Base-by-base conservation (phyloP, 2,113 vertebrate species). In the Gambusia affinis region DNA sequence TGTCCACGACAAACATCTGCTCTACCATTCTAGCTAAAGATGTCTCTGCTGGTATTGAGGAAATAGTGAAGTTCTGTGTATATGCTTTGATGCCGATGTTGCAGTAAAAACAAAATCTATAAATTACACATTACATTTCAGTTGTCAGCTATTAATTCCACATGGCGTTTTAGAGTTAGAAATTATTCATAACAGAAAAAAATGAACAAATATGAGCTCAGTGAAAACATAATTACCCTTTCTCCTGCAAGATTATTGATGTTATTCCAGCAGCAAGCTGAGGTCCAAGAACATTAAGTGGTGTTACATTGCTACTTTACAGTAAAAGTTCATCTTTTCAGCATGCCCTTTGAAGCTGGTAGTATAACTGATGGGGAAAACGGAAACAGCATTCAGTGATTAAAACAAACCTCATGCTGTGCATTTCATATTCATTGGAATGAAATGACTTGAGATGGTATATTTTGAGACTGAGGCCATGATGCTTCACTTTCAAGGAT, bases 361-460 rank as follows among this genome's bases (percentile, higher is more conserved):
- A 30, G 22, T 57, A n/a, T 24, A 47, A 47, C 44, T n/a, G 10
- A 11, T 2, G 17, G 12, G 61, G 11, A 35, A 79, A 70, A 62
- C n/a, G 75, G 79, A 62, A 42, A 27, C 4, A 35, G 24, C 61
- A 78, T 66, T 68, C 64, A 67, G 17, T 47, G 17, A 14, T 39
- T 72, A 24, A 51, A 64, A 73, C 64, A 24, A 8, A 27, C 51
- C 22, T 28, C 63, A 0, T 64, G 19, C 19, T 68, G 71, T 71
- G 15, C n/a, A 39, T 73, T 71, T 29, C 57, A 68, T 28, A 63
- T 29, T 64, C 62, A 42, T 31, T 10, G 10, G 19, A 7, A 14
- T 76, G 17, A 75, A 63, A 71, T 64, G 24, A 69, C 57, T 74
- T 76, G 63, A 66, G 79, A 70, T 33, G 0, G 19, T 51, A n/a